Evolutionary conservation across 2,113 vertebrate species (phyloP).

Genomic region (Burhinus oedicnemus): DNA sequence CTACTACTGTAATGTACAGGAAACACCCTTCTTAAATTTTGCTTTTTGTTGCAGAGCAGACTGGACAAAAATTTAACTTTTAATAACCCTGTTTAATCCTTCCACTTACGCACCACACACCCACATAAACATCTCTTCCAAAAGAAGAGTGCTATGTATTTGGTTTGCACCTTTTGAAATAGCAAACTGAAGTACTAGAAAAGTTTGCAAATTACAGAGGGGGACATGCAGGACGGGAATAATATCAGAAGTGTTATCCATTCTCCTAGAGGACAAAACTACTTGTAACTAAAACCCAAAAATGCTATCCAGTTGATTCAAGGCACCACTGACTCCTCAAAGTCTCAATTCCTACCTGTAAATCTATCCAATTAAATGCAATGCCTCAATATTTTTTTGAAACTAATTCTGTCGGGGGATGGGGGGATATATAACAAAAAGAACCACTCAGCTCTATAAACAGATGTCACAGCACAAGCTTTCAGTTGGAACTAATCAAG

Average conservation of each 20-base stretch:
- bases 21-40: neutral
- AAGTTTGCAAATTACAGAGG: neutral
- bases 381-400: neutral
- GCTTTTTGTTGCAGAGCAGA: neutral
- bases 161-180: neutral
- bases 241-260: neutral
- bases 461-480: neutral
- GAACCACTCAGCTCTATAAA: neutral
- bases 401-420: neutral
- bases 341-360: neutral
- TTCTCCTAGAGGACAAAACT: neutral
- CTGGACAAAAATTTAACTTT: neutral
- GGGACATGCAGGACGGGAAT: neutral
- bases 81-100: neutral
- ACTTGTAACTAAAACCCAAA: neutral
- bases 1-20: rapidly evolving
- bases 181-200: neutral
- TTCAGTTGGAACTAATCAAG: neutral
- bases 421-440: neutral
- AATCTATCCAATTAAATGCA: neutral
- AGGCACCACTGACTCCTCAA: neutral
- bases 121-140: neutral
- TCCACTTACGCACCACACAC: neutral
- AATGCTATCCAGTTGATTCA: neutral
- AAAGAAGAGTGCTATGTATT: neutral